Percentiles rank a stretch among this genome's conserved stretches.
Evolutionary conservation across 1,140 invertebrate genomes (phyloP).

Genomic region (Drosophila dunni): DNA sequence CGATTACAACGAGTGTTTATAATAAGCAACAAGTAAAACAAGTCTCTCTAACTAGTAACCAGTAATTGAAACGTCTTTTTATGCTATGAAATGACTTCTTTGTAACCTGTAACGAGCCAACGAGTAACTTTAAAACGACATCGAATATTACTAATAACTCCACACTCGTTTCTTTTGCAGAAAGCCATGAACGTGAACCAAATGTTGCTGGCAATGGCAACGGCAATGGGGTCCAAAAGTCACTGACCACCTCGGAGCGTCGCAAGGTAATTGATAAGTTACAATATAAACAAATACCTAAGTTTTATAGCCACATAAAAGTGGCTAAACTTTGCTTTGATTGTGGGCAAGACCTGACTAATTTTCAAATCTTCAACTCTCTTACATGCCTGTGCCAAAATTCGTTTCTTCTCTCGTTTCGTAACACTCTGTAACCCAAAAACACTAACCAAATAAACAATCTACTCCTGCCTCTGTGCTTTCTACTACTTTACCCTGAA

Average conservation of each 20-base stretch:
- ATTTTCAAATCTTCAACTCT: constrained; percentile 42
- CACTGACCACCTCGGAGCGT: constrained; percentile 90
- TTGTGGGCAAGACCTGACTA: constrained; percentile 11
- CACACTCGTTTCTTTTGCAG: constrained; percentile 27
- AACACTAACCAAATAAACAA: constrained; percentile 2
- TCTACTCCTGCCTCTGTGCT: constrained; percentile 33
- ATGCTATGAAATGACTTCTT: not conserved
- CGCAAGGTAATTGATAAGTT: constrained; percentile 85
- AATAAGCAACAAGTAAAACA: not conserved
- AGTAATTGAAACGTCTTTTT: not conserved
- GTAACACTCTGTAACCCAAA: constrained; percentile 26
- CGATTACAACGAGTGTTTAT: no score
- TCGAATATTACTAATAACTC: not conserved
- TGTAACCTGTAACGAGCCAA: not conserved
- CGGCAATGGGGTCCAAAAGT: constrained; percentile 86
- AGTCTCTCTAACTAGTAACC: not conserved
- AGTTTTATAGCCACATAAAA: not conserved
- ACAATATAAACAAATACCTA: not conserved
- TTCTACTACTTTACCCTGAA: constrained; percentile 46
- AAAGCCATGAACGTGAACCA: constrained; percentile 53
- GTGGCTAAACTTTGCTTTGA: not conserved
- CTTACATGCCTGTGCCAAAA: constrained; percentile 64
- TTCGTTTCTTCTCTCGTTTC: constrained; percentile 45
- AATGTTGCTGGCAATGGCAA: constrained; percentile 45
- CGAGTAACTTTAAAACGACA: no score